Conservation (phyloP, 2,888 invertebrate genomes). For the Leptinotarsa rubiginosa region DNA sequence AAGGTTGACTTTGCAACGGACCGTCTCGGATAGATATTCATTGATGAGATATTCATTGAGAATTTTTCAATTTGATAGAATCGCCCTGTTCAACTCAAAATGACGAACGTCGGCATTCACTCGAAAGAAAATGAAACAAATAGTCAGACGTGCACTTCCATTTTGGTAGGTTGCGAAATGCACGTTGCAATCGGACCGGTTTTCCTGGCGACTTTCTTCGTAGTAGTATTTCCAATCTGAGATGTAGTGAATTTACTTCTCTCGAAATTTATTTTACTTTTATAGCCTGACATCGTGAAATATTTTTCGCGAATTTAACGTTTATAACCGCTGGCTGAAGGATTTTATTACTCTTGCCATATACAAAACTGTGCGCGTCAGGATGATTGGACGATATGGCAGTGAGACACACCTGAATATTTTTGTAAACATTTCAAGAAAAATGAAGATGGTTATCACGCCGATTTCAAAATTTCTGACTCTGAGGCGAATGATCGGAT, state of each 20-base stretch:
- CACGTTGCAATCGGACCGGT: conserved; percentile 19
- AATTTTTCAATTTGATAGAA: neutral
- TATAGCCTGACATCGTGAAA: conserved; percentile 29
- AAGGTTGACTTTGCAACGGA: too few species aligned
- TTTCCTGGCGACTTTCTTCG: conserved; percentile 23
- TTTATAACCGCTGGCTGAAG: conserved; percentile 28
- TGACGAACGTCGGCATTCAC: neutral
- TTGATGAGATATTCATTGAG: neutral
- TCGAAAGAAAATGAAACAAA: conserved; percentile 3
- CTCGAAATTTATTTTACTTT: conserved; percentile 31
- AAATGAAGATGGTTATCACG: neutral
- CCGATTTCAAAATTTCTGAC: neutral
- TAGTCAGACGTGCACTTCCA: conserved; percentile 4
- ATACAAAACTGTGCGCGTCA: conserved; percentile 29
- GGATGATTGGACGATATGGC: conserved; percentile 25
- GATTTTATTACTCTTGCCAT: conserved; percentile 32
- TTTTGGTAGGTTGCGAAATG: conserved; percentile 16
- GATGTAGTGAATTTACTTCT: conserved; percentile 26
- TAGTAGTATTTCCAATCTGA: conserved; percentile 22
- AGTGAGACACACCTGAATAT: conserved; percentile 18
- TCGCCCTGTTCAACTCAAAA: neutral
- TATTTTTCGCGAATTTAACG: conserved; percentile 30
- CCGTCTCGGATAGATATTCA: too few species aligned
- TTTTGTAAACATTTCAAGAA: neutral
- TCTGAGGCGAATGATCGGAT: neutral